phyloP scores from a whole-genome alignment of 2,888 invertebrate species.

The Eupithecia insigniata region DNA sequence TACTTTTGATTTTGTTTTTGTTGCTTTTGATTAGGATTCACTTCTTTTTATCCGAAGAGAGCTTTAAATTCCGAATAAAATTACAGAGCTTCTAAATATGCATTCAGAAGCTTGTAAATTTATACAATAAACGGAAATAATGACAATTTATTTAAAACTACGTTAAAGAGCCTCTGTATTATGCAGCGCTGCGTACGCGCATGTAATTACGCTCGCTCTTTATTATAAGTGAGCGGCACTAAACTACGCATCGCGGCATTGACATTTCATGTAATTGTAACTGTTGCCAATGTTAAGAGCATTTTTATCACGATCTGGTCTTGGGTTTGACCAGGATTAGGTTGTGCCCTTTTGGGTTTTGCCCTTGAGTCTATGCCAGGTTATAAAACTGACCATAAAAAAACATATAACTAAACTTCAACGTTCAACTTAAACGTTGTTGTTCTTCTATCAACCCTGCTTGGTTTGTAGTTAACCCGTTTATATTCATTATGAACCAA shows the following conservation, averaged over 20 bases:
- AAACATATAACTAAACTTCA: too few relatives aligned
- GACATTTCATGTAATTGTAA: constrained; percentile 38
- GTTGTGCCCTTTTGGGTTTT: constrained; percentile 1
- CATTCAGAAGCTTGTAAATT: neutral
- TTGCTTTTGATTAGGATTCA: neutral
- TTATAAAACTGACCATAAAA: too few relatives aligned
- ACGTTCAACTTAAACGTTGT: too few relatives aligned
- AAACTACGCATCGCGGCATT: constrained; percentile 36
- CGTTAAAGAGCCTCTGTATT: neutral
- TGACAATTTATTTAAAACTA: neutral
- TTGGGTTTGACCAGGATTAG: constrained; percentile 16
- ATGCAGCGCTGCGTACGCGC: constrained; percentile 18
- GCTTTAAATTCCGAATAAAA: too few relatives aligned
- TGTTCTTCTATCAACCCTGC: too few relatives aligned
- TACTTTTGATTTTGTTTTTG: neutral
- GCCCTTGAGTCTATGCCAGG: neutral
- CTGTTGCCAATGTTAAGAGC: constrained; percentile 25
- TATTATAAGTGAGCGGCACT: constrained; percentile 34
- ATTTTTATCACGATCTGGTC: constrained; percentile 21
- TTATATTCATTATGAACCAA: too few relatives aligned
- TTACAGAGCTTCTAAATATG: neutral
- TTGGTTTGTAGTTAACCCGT: too few relatives aligned
- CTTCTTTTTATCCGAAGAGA: neutral
- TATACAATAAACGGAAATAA: neutral
- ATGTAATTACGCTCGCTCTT: constrained; percentile 26